Base-by-base conservation (phyloP, 2,888 invertebrate genomes). In the Tetranychus truncatus region DNA sequence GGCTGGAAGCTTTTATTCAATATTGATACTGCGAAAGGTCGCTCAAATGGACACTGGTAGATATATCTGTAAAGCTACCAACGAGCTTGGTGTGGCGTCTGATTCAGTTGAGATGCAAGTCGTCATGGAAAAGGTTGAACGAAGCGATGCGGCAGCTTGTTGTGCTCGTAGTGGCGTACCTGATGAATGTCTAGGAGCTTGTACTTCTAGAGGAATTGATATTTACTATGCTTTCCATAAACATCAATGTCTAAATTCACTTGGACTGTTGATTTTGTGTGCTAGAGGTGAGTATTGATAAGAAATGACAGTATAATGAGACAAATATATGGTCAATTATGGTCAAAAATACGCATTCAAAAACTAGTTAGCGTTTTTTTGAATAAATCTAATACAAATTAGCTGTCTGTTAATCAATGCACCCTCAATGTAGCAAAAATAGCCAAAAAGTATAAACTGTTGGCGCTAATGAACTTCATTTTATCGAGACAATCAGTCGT, bases 41-140 rank as follows among this genome's bases (percentile, higher is more conserved):
- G 34, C 72, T 18, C 44, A 72, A 72, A 46, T 46, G 44, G 72
- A 72, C 44, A 46, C 44, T 72, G 72, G 72, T 8, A 5, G 46
- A 34, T 72, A 72, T 3, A 72, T 45, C 20, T 72, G 72, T 45
- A 72, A 72, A 34, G 72, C 72, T n/a, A 46, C 20, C 18, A 72
- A 72, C 15, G 72, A 72, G 20, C 44, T 69, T 20, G 69, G 69
- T 11, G 20, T 24, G 0, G 20, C 69, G 0, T 69, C 69, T 24
- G 69, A 69, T 69, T 69, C 69, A 11, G 69, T 69, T 69, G 69
- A 69, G 34, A 69, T 69, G 69, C 69, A 69, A 69, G 69, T 69
- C 4, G 69, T 69, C 1, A 69, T 69, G 69, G 69, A 69, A 21
- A 69, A 69, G 20, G 69, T 69, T 24, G 69, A 72, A 72, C n/a